phyloP scores from a whole-genome alignment of 2,113 vertebrate species.

The Cephalopterus ornatus region DNA sequence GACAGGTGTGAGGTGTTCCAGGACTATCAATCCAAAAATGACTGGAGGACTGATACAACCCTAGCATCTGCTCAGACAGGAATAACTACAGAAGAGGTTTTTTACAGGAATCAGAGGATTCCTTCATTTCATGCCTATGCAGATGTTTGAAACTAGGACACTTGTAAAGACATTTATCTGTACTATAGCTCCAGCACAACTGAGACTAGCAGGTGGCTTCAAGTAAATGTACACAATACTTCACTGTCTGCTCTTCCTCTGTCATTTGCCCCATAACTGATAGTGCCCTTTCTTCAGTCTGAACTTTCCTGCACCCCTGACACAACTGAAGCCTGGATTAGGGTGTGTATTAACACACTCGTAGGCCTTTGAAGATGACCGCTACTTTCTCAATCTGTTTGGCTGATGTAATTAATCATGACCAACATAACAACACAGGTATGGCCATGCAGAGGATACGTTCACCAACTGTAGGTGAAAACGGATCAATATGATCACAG shows the following conservation, averaged over 20 bases:
- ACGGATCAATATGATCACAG: neutral
- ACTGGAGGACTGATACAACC: neutral
- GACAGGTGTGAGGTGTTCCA: neutral
- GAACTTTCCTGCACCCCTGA: neutral
- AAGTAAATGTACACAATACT: neutral
- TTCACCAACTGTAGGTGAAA: neutral
- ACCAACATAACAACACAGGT: neutral
- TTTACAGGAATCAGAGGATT: neutral
- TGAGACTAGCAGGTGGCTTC: neutral
- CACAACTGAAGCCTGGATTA: neutral
- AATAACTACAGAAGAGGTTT: neutral
- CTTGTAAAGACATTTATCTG: neutral
- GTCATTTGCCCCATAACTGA: neutral
- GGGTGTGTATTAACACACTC: neutral
- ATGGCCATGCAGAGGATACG: neutral
- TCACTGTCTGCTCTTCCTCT: neutral
- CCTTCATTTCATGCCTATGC: neutral
- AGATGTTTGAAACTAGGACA: neutral
- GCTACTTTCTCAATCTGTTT: neutral
- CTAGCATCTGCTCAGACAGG: neutral
- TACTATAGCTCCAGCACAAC: neutral
- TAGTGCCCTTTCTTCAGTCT: neutral
- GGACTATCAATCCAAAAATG: neutral
- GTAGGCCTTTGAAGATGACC: neutral
- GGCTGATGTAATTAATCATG: neutral